These are phyloP conservation scores for Shinisaurus crocodilurus DNA, from an alignment of 2,113 vertebrate species.

Conservation along the genomic window DNA sequence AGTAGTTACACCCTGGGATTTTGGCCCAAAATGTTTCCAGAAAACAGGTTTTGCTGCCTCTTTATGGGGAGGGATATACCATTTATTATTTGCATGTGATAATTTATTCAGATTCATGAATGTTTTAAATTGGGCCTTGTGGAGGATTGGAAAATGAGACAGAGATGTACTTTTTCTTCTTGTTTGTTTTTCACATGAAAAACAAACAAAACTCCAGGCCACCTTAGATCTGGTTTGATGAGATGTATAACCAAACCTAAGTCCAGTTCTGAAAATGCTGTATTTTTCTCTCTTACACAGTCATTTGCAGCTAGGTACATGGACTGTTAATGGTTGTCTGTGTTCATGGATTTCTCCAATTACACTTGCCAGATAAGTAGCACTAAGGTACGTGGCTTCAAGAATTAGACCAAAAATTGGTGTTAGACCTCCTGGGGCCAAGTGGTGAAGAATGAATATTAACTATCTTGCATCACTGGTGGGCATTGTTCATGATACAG, in stretches of 20 bases:
- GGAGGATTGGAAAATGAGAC: not conserved
- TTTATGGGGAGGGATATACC: not conserved
- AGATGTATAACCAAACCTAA: not conserved
- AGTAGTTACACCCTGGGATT: not conserved
- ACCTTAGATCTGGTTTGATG: not conserved
- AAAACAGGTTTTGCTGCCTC: not conserved
- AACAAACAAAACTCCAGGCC: not conserved
- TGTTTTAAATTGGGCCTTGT: not conserved
- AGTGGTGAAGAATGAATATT: not conserved
- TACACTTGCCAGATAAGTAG: not conserved
- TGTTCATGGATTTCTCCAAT: not conserved
- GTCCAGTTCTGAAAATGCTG: not conserved
- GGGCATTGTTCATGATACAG: not conserved
- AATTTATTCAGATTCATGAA: constrained; percentile 7
- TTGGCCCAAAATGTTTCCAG: not conserved
- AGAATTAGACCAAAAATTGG: not conserved
- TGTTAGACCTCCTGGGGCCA: not conserved
- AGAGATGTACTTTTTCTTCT: not conserved
- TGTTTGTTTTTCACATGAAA: not conserved
- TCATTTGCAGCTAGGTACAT: not conserved
- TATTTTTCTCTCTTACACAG: not conserved
- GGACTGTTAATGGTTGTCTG: not conserved
- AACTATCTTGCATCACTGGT: not conserved
- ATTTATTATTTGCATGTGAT: not conserved
- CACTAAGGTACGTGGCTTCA: not conserved